Percentiles rank a stretch among this genome's conserved stretches.
These are phyloP conservation scores for Temnothorax curvispinosus DNA, from an alignment of 1,140 invertebrate genomes.

Conservation along the genomic window DNA sequence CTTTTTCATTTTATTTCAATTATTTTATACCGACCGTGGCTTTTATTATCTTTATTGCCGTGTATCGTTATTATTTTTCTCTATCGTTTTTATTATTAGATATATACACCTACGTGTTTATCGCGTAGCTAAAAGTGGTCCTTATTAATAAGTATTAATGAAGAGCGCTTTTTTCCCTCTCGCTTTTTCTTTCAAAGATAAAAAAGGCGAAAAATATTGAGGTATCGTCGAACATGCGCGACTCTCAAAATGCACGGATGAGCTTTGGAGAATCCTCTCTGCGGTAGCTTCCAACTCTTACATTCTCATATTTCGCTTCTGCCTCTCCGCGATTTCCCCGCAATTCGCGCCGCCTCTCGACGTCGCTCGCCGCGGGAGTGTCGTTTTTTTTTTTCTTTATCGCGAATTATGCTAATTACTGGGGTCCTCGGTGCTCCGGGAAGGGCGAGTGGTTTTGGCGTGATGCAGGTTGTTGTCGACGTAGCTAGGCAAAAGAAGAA, in stretches of 20 bases:
- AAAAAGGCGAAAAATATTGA: conserved; percentile 9
- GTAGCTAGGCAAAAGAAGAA: conserved; percentile 27
- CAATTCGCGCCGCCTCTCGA: conserved; percentile 37
- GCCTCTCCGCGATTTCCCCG: conserved; percentile 2
- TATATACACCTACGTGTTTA: neutral
- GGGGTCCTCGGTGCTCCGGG: neutral
- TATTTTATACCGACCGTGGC: neutral
- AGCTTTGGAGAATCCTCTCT: conserved; percentile 25
- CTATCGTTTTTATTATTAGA: neutral
- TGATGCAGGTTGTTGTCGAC: conserved; percentile 39
- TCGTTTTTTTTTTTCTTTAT: conserved; percentile 27
- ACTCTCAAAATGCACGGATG: conserved; percentile 17
- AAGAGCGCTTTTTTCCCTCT: neutral
- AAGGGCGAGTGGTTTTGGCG: conserved; percentile 25
- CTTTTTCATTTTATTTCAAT: neutral
- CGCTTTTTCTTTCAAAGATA: neutral
- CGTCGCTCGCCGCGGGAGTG: neutral
- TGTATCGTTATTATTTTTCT: neutral
- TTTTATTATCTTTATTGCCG: neutral
- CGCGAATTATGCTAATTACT: conserved; percentile 56
- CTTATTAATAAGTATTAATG: neutral
- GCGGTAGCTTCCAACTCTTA: conserved; percentile 3
- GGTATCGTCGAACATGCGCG: neutral
- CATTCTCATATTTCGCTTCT: conserved; percentile 4
- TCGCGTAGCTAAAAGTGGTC: neutral